phyloP scores from a whole-genome alignment of 2,113 vertebrate species.

The Setophaga petechia region DNA sequence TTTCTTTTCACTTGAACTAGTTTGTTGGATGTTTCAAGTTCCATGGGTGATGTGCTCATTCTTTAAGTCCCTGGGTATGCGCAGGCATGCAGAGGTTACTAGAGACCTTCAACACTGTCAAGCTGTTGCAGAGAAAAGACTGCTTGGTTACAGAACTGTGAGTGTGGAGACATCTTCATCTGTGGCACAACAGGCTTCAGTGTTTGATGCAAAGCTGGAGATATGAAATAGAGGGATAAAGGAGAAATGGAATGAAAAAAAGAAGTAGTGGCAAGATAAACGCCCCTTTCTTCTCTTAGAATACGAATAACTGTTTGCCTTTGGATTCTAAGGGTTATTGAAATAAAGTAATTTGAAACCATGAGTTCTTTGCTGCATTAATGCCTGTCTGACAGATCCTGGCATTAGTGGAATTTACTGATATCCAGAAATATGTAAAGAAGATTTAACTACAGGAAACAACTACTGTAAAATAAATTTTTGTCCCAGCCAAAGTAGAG shows the following conservation, averaged over 20 bases:
- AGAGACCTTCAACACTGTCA: neutral
- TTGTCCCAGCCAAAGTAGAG: neutral
- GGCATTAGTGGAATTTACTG: neutral
- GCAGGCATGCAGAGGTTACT: neutral
- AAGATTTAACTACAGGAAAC: neutral
- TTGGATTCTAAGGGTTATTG: neutral
- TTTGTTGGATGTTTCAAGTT: slow-evolving; percentile 22
- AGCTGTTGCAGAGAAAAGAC: neutral
- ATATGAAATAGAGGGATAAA: neutral
- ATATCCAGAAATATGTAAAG: neutral
- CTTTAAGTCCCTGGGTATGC: neutral
- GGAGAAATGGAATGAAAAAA: neutral
- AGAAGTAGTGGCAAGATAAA: neutral
- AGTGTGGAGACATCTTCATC: neutral
- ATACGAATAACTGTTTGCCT: neutral
- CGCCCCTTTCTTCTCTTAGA: neutral
- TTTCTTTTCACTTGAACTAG: slow-evolving; percentile 17
- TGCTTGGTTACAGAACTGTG: neutral
- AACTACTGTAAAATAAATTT: neutral
- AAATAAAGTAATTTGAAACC: neutral
- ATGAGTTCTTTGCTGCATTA: slow-evolving; percentile 4
- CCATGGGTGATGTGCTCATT: neutral
- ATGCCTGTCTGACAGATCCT: neutral
- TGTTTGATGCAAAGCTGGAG: neutral
- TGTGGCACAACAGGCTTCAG: neutral